These are phyloP conservation scores for Natator depressus DNA, from an alignment of 2,113 vertebrate genomes.

Conservation along the genomic window DNA sequence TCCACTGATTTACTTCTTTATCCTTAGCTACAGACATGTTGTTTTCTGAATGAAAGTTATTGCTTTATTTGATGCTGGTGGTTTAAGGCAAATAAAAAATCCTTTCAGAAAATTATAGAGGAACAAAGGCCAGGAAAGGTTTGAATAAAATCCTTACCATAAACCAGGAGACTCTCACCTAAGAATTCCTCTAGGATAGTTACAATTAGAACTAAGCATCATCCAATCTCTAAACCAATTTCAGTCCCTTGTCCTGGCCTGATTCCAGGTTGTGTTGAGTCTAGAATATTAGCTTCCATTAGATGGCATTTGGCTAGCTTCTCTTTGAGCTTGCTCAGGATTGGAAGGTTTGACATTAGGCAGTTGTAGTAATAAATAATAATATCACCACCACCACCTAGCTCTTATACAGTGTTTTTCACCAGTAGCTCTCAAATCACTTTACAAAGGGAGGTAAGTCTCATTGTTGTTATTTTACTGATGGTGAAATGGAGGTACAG, in stretches of 20 bases:
- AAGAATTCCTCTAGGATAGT: not conserved
- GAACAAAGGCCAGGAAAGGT: not conserved
- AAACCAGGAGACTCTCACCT: not conserved
- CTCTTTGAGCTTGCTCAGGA: not conserved
- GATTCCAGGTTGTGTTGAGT: not conserved
- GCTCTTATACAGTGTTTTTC: not conserved
- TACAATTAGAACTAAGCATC: not conserved
- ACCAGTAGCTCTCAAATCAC: not conserved
- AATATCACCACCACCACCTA: not conserved
- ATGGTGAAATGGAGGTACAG: not conserved
- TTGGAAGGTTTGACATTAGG: not conserved
- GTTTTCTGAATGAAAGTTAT: not conserved
- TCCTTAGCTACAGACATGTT: not conserved
- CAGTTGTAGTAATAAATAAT: not conserved
- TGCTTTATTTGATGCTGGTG: not conserved
- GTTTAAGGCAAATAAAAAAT: not conserved
- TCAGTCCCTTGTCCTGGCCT: not conserved
- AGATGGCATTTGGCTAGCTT: not conserved
- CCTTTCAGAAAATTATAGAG: not conserved
- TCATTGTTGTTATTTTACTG: not conserved
- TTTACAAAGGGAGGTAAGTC: not conserved
- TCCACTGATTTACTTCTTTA: not conserved
- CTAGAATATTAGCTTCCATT: not conserved
- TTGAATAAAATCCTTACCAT: not conserved
- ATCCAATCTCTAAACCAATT: not conserved